Base-by-base conservation (phyloP, 2,888 invertebrate genomes). In the Elmis aenea region DNA sequence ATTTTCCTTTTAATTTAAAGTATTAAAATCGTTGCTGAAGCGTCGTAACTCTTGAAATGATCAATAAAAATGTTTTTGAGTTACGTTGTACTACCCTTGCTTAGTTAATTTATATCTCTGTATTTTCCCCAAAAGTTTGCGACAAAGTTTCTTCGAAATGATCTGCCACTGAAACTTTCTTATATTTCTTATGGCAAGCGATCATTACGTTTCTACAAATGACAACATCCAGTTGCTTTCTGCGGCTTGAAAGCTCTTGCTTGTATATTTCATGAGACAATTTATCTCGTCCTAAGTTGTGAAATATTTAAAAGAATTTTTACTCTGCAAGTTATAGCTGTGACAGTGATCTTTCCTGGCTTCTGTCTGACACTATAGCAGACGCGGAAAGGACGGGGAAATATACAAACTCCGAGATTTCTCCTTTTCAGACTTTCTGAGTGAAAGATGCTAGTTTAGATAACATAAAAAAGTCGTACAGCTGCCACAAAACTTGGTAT, bases 251-350 rank as follows among this genome's bases (percentile, higher is more conserved):
- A 53, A 53, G 51, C 46, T 38, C 26, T 42, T 34, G 40, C 44
- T 36, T 48, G 42, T 39, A 42, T 33, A 42, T 38, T 46, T 46
- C 46, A 46, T 26, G 43, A 46, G 42, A 39, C 46, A 35, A 43
- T 48, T 45, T 48, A 45, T 48, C 38, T 43, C 31, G 35, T 41
- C 40, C 45, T 42, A 44, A 48, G 37, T 42, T 42, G 42, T 46
- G 46, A 49, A 49, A 49, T 49, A 49, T 49, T 49, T 45, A 49
- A 46, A 45, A 41, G 36, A 42, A 42, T 46, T 49, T 49, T 49
- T 49, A 40, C 41, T 27, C 37, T 39, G 35, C 30, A 40, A 44
- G 40, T 31, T 30, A 37, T 31, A 35, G 21, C 38, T 20, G 38
- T 36, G 38, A 38, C 38, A 38, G 42, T 38, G 42, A 38, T 42